These are phyloP conservation scores for Acanthosepion pharaonis DNA, from an alignment of 2,888 invertebrate species.

Conservation along the genomic window DNA sequence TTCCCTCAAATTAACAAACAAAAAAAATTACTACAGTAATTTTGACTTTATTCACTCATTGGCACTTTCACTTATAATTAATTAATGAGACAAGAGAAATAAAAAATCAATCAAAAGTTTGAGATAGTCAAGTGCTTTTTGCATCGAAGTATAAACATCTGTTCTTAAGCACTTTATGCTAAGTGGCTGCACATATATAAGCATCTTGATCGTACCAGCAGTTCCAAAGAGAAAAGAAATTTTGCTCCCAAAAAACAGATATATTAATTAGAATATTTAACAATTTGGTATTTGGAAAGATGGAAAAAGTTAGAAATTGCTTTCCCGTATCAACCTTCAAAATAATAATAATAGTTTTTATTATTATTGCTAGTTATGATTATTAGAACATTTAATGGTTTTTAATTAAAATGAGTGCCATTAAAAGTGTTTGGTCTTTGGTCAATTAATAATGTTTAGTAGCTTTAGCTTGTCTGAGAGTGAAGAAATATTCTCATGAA, in stretches of 20 bases:
- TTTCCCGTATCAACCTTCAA: neutral
- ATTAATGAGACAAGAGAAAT: neutral
- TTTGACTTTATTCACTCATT: neutral
- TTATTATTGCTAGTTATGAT: neutral
- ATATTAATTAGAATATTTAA: neutral
- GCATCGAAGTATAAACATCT: neutral
- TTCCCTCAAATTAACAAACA: neutral
- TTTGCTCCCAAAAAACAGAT: neutral
- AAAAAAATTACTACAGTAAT: neutral
- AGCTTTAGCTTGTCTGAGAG: neutral
- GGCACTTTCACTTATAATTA: neutral
- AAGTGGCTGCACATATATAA: neutral
- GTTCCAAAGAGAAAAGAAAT: neutral
- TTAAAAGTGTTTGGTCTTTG: neutral
- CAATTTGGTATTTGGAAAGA: neutral
- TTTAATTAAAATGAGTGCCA: neutral
- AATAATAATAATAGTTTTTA: neutral
- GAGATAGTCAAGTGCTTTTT: neutral
- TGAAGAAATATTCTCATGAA: neutral
- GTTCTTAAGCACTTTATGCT: neutral
- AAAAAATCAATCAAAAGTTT: neutral
- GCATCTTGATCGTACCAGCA: neutral
- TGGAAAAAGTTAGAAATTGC: neutral
- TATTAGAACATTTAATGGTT: neutral
- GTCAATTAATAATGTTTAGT: neutral